phyloP scores from a whole-genome alignment of 2,113 vertebrate genomes.

The Macaca nemestrina region DNA sequence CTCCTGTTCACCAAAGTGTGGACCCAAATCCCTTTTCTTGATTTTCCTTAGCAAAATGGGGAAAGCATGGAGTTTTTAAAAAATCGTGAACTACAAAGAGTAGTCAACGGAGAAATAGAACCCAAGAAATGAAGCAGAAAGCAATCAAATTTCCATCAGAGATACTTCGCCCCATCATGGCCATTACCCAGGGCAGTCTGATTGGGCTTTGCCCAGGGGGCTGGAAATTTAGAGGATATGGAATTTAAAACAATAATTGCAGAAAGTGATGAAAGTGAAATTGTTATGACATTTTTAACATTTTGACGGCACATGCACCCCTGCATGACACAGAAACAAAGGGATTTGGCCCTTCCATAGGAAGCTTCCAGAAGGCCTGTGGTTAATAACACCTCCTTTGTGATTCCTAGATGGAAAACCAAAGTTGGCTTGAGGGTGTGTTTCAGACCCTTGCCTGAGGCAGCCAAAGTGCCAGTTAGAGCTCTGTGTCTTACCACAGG shows the following conservation, averaged over 20 bases:
- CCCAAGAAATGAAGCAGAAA: not conserved
- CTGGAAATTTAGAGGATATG: not conserved
- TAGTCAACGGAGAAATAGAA: conserved; percentile 2
- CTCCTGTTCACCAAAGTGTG: not conserved
- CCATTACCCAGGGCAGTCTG: not conserved
- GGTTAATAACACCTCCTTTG: not conserved
- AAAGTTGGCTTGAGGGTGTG: not conserved
- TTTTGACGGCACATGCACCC: not conserved
- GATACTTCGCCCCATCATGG: not conserved
- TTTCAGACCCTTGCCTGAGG: not conserved
- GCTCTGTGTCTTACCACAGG: not conserved
- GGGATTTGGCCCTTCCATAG: not conserved
- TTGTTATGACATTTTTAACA: not conserved
- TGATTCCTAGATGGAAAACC: conserved; percentile 59
- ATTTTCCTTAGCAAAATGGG: conserved; percentile 36
- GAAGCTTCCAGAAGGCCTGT: conserved; percentile 33
- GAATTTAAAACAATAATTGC: not conserved
- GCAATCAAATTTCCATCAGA: not conserved
- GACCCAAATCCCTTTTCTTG: not conserved
- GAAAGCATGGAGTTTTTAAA: not conserved
- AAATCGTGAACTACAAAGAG: not conserved
- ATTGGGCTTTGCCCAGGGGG: not conserved
- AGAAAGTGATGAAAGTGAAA: not conserved
- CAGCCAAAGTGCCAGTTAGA: not conserved
- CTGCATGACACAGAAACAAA: not conserved